These are phyloP conservation scores for Platyura marginata DNA, from an alignment of 1,140 invertebrate species.

Conservation along the genomic window DNA sequence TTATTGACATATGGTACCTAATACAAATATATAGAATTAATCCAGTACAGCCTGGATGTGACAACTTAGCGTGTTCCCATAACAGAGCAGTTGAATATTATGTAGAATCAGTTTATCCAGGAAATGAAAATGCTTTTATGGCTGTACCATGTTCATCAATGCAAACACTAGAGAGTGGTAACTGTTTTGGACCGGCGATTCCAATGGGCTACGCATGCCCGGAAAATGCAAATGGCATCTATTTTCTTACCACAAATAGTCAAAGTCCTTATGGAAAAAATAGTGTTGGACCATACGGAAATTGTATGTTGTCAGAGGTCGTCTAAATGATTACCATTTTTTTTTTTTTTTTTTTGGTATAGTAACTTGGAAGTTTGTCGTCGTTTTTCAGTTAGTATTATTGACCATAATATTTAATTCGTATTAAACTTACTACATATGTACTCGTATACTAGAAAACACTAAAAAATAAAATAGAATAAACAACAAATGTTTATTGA, in stretches of 20 bases:
- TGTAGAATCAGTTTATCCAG: constrained; percentile 32
- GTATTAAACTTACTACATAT: no score
- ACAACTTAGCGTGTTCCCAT: constrained; percentile 35
- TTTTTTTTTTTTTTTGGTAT: no score
- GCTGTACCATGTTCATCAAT: constrained; percentile 15
- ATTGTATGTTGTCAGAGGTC: no score
- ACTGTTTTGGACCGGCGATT: constrained; percentile 9
- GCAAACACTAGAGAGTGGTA: constrained; percentile 7
- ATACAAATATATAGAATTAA: constrained; percentile 3
- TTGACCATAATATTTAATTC: no score
- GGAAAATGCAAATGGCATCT: constrained; percentile 13
- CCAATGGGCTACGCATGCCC: constrained; percentile 18
- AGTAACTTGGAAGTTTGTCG: no score
- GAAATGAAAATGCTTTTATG: constrained; percentile 18
- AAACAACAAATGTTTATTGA: no score
- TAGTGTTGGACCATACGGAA: background rate
- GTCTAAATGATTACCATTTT: no score
- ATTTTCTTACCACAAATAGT: constrained; percentile 14
- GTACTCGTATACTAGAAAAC: no score
- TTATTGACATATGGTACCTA: no score
- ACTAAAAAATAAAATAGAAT: no score
- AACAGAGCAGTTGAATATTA: constrained; percentile 37
- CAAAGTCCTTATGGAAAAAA: constrained; percentile 12
- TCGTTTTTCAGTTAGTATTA: no score
- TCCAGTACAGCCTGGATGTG: constrained; percentile 26